Conservation (phyloP, 2,113 vertebrate genomes). For the Macaca nemestrina region DNA sequence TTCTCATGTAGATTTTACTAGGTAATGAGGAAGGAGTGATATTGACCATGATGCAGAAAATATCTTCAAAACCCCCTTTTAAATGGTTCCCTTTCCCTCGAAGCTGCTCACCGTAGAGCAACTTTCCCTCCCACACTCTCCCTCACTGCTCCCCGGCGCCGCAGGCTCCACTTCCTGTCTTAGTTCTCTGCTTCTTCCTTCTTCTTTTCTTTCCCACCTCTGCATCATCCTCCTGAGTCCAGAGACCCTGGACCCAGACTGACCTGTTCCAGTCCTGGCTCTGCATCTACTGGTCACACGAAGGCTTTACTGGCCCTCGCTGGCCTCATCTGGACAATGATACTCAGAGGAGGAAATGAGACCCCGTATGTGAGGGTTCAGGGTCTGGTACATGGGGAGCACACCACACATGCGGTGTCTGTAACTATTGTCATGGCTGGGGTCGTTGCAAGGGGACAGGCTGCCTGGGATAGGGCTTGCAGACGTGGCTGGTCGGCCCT, state of each 20-base stretch:
- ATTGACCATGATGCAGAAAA: neutral
- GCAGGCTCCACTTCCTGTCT: neutral
- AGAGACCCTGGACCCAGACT: neutral
- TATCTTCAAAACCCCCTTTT: neutral
- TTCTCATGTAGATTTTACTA: neutral
- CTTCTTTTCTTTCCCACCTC: neutral
- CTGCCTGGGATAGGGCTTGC: neutral
- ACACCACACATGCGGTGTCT: accelerated
- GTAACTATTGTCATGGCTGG: accelerated
- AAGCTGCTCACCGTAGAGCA: too few relatives aligned
- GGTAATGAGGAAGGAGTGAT: neutral
- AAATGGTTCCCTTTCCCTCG: neutral
- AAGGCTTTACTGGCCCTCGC: neutral
- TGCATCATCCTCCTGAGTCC: neutral
- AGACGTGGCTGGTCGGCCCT: accelerated
- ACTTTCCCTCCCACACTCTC: accelerated
- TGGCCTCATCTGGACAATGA: neutral
- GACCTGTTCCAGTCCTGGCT: neutral
- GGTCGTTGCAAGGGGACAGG: neutral
- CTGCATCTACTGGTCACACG: neutral
- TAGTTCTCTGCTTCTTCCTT: too few relatives aligned
- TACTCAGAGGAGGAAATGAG: too few relatives aligned
- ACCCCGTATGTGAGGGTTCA: neutral
- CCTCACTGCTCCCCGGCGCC: accelerated
- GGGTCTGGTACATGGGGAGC: neutral